Conservation (phyloP, 2,113 vertebrate species). For the Psittacus erithacus region DNA sequence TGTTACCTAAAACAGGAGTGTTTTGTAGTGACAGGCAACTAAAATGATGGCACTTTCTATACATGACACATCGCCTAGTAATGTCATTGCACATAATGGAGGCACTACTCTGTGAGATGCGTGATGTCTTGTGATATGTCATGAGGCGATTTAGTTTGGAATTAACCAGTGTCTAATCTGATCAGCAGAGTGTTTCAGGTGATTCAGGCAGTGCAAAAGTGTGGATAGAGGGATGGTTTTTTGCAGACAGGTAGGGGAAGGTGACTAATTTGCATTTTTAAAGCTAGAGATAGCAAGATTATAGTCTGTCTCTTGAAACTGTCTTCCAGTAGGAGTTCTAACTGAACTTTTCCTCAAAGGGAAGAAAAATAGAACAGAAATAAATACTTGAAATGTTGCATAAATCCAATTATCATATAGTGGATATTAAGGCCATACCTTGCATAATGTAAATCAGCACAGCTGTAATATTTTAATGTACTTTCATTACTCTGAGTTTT, state of each 20-base stretch:
- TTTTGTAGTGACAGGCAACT: conserved; percentile 7
- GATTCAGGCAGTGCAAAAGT: neutral
- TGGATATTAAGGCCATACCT: neutral
- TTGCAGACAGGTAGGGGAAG: neutral
- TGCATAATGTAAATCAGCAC: neutral
- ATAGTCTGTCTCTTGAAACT: neutral
- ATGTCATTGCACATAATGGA: conserved; percentile 13
- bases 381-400: neutral
- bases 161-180: conserved; percentile 59
- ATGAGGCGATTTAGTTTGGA: conserved; percentile 13
- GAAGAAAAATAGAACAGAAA: neutral
- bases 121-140: neutral
- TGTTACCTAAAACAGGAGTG: neutral
- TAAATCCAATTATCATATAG: neutral
- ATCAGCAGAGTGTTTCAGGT: conserved; percentile 1
- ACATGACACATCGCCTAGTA: neutral
- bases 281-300: neutral
- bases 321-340: neutral
- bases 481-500: neutral
- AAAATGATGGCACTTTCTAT: conserved; percentile 2
- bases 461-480: neutral
- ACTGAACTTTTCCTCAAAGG: neutral
- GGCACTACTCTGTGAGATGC: neutral
- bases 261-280: neutral
- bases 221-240: neutral